A percentile compares a stretch with the other conserved stretches of the same genome.
These are phyloP conservation scores for Lepidothrix coronata DNA, from an alignment of 2,113 vertebrate genomes.

Conservation along the genomic window DNA sequence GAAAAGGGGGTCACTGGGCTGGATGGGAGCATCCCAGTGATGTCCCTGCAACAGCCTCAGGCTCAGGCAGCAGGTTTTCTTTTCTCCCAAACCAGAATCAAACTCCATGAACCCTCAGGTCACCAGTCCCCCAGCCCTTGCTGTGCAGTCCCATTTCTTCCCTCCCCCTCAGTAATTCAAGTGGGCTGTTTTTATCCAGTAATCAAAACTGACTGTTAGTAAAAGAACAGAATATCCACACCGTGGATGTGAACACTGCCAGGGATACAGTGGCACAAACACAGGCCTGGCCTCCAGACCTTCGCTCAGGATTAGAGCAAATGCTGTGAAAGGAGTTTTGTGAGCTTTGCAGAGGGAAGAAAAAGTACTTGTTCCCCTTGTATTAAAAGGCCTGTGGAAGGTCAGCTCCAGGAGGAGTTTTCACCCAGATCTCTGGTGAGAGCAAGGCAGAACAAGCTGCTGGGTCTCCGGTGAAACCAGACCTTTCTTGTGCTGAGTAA, in stretches of 20 bases:
- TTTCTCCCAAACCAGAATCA: neutral
- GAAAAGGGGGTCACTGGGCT: neutral
- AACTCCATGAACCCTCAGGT: neutral
- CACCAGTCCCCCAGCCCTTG: neutral
- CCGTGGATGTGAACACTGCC: neutral
- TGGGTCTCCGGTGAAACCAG: neutral
- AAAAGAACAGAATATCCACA: neutral
- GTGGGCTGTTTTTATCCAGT: neutral
- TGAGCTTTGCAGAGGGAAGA: neutral
- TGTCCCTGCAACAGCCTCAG: neutral
- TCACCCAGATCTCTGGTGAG: neutral
- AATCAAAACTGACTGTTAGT: neutral
- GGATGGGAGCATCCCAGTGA: neutral
- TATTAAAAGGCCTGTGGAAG: neutral
- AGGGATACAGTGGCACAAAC: neutral
- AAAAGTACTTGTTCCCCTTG: neutral
- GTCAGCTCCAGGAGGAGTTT: neutral
- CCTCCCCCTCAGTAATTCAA: neutral
- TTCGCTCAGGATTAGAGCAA: neutral
- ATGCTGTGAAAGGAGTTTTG: neutral
- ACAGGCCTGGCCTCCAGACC: conserved; percentile 1
- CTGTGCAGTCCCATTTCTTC: neutral
- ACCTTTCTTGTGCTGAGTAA: neutral
- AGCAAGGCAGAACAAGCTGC: neutral
- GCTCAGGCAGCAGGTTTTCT: neutral